Evolutionary conservation across 2,888 invertebrate genomes (phyloP).

Genomic region (Tipula vernalis): DNA sequence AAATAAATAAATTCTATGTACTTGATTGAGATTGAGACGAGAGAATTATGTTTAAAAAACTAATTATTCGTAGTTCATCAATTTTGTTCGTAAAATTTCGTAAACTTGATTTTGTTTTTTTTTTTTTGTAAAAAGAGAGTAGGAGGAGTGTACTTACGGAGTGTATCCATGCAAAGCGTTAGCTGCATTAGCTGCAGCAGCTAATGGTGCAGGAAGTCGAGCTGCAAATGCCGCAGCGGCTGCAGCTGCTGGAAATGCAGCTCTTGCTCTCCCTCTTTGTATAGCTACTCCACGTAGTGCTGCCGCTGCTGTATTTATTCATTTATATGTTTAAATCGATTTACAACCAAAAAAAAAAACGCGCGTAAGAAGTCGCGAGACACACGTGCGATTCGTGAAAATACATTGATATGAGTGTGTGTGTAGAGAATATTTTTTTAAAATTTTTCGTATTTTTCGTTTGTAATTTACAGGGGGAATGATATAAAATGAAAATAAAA

Average conservation of each 20-base stretch:
- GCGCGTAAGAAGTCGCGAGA: not conserved
- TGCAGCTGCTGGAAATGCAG: conserved; percentile 55
- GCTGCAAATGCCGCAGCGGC: conserved; percentile 60
- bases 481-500: conserved; percentile 31
- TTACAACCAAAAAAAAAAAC: not conserved
- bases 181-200: conserved; percentile 55
- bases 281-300: conserved; percentile 74
- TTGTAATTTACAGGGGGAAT: conserved; percentile 11
- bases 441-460: not conserved
- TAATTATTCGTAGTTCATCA: not conserved
- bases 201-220: conserved; percentile 44
- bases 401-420: not conserved
- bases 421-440: not conserved
- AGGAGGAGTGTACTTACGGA: conserved; percentile 56
- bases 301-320: conserved; percentile 46
- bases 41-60: not conserved
- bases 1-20: not conserved
- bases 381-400: not conserved
- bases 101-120: not conserved
- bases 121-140: not conserved
- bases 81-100: not conserved
- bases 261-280: conserved; percentile 59
- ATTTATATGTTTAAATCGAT: conserved; percentile 16
- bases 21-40: not conserved
- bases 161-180: conserved; percentile 79